Evolutionary conservation across 2,888 invertebrate species (phyloP).

Genomic region (Anthrax anthrax): DNA sequence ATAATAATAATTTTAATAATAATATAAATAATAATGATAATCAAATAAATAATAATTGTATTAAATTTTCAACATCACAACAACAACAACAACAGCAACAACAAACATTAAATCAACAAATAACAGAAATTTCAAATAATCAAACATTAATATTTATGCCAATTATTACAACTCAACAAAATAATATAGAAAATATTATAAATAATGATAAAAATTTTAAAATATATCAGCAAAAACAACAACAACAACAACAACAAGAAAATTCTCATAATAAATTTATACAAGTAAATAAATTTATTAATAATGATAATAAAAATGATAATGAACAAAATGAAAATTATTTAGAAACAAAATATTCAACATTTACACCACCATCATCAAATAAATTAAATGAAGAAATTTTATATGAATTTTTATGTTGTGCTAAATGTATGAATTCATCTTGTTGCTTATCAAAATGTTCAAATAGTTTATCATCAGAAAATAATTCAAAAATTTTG

Average conservation of each 20-base stretch:
- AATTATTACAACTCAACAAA: not conserved
- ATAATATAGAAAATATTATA: not conserved
- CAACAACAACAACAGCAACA: not conserved
- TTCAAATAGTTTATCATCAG: constrained; percentile 6
- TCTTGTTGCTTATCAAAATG: constrained; percentile 3
- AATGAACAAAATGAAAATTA: not conserved
- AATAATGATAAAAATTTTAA: constrained; percentile 3
- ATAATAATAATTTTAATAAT: not conserved
- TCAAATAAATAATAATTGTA: no score
- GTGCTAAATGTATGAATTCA: constrained; percentile 34
- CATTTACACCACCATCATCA: constrained; percentile 11
- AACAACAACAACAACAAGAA: not conserved
- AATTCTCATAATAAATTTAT: no score
- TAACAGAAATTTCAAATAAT: not conserved
- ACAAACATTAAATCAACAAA: not conserved
- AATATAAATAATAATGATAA: not conserved
- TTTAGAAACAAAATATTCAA: constrained; percentile 26
- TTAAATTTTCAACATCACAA: no score
- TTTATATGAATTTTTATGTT: constrained; percentile 34
- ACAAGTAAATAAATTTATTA: not conserved
- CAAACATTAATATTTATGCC: constrained; percentile 6
- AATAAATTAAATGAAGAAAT: constrained; percentile 19
- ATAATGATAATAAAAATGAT: constrained; percentile 1
- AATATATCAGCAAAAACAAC: not conserved
- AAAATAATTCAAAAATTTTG: constrained; percentile 15